Evolutionary conservation across 2,797 vertebrate genomes (phyloP), one percentile per base, ranked within the genome.

Genomic region (Linurgus olivaceus): DNA sequence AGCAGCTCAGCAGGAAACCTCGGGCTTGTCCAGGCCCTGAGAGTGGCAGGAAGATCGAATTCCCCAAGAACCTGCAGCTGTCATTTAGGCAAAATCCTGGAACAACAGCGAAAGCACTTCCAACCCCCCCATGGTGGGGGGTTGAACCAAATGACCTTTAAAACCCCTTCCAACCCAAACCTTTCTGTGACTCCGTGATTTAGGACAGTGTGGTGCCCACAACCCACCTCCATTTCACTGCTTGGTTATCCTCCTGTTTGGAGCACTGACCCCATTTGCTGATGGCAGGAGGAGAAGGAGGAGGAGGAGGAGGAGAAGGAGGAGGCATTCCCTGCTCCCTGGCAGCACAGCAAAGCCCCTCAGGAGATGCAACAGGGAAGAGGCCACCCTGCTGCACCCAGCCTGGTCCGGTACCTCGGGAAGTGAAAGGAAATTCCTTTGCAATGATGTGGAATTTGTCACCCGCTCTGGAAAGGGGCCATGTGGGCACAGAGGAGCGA

Each of bases 361-460:
- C 9, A 8, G 73, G 38, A 65, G 63, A 23, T 47, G 42, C 61
- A 16, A 0, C 4, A 5, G 35, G 24, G 13, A 9, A 4, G 13
- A 54, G 45, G 29, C 4, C 18, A 1, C 35, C 18, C 86, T 38
- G 31, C 63, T 58, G 54, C 17, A 1, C 66, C 86, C 80, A 55
- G 42, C 23, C 5, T 1, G 35, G 9, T 14, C 63, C 82, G 16
- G 28, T 8, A 52, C 17, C 86, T 83, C 45, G 51, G 70, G 38
- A 47, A 78, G 38, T 26, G 70, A 83, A 80, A 74, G 76, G 74
- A 85, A 87, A 94, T 95, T 88, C 95, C 85, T 91, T 59, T 54
- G 75, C 17, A 7, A 13, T 88, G 89, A 77, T 44, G 81, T 71
- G 68, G 65, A 55, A 79, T 83, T 63, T 83, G 78, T 63, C 87